Evolutionary conservation across 2,113 vertebrate species (phyloP), one percentile per base, ranked within the genome.

Genomic region (Sphaerodactylus townsendi): DNA sequence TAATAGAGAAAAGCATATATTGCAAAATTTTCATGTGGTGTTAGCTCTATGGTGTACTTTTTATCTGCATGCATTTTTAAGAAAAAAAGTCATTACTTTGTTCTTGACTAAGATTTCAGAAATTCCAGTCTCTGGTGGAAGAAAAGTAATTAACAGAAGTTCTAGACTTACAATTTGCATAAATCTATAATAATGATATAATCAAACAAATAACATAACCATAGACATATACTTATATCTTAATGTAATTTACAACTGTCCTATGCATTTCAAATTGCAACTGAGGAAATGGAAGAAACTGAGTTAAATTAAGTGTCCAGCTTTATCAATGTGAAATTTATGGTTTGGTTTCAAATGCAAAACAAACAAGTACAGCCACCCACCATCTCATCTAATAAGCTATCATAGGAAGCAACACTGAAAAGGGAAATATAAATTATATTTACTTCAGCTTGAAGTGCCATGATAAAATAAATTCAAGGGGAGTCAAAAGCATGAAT

Each of bases 11-110:
- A 96, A 95, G 88, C 94, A 94, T 93, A 94, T 95, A 87, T 89
- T 93, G 89, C 92, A 91, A 92, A 85, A 92, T 88, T 90, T 92
- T 86, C 83, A 93, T 89, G 94, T 95, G 94, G 92, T 68, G 91
- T 95, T 93, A 95, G 94, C 91, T 94, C 88, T 83, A 95, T 78
- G 84, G 90, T 91, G 91, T 90, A 90, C 90, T 91, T 94, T 77
- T 88, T 93, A 94, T 95, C 93, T 93, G 93, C 96, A 96, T 96
- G 96, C 95, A 89, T 88, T 94, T 89, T 93, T 59, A 5, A 87
- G 79, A 89, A 86, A 93, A 93, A 92, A 85, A 87, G 77, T 89
- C 86, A 85, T 76, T 87, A 92, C 77, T 91, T 69, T 89, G 88
- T 90, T 91, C 90, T 65, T 74, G 72, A 92, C 48, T 91, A 86